Conservation (phyloP, 2,113 vertebrate genomes). For the Patagioenas fasciata region DNA sequence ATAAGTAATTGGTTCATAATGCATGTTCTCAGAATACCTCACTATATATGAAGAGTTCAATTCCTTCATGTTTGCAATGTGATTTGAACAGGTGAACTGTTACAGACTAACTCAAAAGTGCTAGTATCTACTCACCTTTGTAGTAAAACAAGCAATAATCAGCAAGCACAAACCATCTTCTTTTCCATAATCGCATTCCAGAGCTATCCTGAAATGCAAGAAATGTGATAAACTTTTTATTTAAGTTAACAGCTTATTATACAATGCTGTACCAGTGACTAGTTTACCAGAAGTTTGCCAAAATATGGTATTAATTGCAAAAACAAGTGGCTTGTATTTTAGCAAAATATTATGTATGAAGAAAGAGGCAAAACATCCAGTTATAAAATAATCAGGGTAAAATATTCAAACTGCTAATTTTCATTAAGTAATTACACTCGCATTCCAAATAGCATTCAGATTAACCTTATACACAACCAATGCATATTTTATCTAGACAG, state of each 20-base stretch:
- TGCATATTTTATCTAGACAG: background rate
- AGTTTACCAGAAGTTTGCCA: background rate
- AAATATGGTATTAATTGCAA: background rate
- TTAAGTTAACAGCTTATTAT: background rate
- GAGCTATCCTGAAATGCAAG: slow-evolving; percentile 91
- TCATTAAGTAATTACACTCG: background rate
- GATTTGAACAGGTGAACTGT: background rate
- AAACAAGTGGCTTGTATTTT: background rate
- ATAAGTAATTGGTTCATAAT: background rate
- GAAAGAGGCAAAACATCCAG: background rate
- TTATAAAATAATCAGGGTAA: background rate
- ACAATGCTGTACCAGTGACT: background rate
- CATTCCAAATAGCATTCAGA: background rate
- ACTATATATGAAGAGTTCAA: background rate
- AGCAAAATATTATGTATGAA: background rate
- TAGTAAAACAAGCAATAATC: slow-evolving; percentile 99
- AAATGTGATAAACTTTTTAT: background rate
- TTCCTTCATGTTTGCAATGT: background rate
- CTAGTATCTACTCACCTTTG: slow-evolving; percentile 88
- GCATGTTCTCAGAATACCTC: background rate
- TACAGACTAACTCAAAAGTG: background rate
- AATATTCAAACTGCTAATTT: slow-evolving; percentile 19
- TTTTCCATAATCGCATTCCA: slow-evolving; percentile 97
- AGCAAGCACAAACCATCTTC: slow-evolving; percentile 97
- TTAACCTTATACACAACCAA: background rate